Base-by-base conservation (phyloP, 2,113 vertebrate genomes). In the Prunella himalayana region DNA sequence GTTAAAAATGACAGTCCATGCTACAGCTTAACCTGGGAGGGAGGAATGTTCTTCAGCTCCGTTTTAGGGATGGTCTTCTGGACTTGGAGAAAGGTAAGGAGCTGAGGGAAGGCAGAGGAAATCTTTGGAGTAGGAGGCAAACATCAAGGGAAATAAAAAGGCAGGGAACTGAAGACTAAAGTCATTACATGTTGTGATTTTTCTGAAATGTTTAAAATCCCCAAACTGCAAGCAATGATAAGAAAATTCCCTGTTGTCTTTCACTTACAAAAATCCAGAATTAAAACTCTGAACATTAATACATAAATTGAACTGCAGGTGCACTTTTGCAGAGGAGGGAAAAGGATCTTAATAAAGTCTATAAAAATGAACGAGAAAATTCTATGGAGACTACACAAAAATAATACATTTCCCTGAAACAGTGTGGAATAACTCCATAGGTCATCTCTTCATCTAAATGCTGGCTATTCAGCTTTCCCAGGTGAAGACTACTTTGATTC, bases 221-320 rank as follows among this genome's bases (percentile, higher is more conserved):
- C 57, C 15, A 64, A 79, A 70, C 82, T 83, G 37, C 21, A 33
- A 76, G 61, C 25, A 92, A 24, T 56, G 88, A 81, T 94, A 90
- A 88, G 76, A 88, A 70, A 90, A 93, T 68, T 93, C 86, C 82
- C 86, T 54, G 9, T 71, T 76, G 82, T 71, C 57, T 83, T 59
- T 83, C 77, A 45, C 76, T 86, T 79, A 65, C 28, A 86, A 90
- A 92, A 90, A 86, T 39, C 49, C 60, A 84, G 69, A 86, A 81
- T 88, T 93, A 73, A 90, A 94, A 81, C 82, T 57, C 66, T 64
- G 76, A 75, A 71, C 41, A 45, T 93, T 83, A 84, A n/a, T 69
- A 53, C 19, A 1, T 86, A 84, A 82, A 93, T 85, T 82, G 88
- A 93, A 77, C 72, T 94, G 91, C 94, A 96, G 94, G 89, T 95